A percentile compares a stretch with the other conserved stretches of the same genome.
phyloP scores from a whole-genome alignment of 2,113 vertebrate species.

The Sebastes fasciatus region DNA sequence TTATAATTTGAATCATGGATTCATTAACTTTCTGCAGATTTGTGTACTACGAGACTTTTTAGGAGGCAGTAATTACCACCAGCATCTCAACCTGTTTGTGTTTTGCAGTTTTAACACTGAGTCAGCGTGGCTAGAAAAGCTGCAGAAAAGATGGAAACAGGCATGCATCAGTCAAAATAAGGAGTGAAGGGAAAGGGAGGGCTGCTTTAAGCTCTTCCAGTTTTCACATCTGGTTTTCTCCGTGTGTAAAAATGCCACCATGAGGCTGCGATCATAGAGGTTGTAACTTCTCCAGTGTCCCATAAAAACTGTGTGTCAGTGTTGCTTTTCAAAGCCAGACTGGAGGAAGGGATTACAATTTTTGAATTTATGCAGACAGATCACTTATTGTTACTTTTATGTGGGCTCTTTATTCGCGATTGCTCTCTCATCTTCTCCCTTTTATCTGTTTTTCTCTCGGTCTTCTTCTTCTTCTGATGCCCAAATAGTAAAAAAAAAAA shows the following conservation, averaged over 20 bases:
- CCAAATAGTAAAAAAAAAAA: not conserved
- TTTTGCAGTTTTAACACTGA: constrained; percentile 28
- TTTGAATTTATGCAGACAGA: constrained; percentile 17
- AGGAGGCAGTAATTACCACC: not conserved
- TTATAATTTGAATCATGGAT: constrained; percentile 8
- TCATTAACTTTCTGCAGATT: not conserved
- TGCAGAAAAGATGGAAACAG: constrained; percentile 29
- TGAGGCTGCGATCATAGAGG: constrained; percentile 27
- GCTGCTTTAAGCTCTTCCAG: constrained; percentile 34
- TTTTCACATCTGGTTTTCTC: constrained; percentile 66
- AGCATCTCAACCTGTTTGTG: not conserved
- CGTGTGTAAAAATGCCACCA: constrained; percentile 48
- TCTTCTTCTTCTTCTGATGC: not conserved
- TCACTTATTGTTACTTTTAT: constrained; percentile 28
- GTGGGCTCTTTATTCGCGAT: not conserved
- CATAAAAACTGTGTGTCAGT: constrained; percentile 41
- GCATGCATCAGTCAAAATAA: constrained; percentile 17
- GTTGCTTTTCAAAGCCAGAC: constrained; percentile 31
- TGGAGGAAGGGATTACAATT: not conserved
- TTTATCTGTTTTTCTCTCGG: not conserved
- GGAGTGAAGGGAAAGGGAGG: not conserved
- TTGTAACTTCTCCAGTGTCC: constrained; percentile 27
- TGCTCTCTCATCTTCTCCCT: constrained; percentile 9
- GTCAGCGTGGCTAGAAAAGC: constrained; percentile 39
- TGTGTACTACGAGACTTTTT: not conserved